Percentiles rank a stretch among this genome's conserved stretches.
These are phyloP conservation scores for Dendropsophus ebraccatus DNA, from an alignment of 2,113 vertebrate species.

Conservation along the genomic window DNA sequence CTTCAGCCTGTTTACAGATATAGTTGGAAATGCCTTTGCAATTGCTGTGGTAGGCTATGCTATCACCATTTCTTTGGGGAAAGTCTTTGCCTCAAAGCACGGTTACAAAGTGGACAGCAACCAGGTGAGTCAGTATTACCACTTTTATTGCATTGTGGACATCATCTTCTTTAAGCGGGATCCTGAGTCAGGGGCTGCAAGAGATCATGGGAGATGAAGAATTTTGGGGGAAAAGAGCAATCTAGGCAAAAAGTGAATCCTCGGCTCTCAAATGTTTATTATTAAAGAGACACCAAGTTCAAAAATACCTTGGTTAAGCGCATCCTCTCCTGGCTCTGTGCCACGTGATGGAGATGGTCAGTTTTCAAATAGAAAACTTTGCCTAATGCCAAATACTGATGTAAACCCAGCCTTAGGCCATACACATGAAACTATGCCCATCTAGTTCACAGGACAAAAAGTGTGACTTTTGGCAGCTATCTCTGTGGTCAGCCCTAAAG, in stretches of 20 bases:
- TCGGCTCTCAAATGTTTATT: neutral
- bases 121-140: constrained; percentile 76
- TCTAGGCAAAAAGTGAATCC: no score
- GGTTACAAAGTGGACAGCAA: constrained; percentile 95
- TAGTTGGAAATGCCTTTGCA: constrained; percentile 88
- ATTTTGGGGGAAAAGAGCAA: no score
- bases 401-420: no score
- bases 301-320: no score
- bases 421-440: neutral
- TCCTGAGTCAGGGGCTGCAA: no score
- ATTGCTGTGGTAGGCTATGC: constrained; percentile 90
- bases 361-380: neutral
- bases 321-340: no score
- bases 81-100: constrained; percentile 92
- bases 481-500: neutral
- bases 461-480: neutral
- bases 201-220: no score
- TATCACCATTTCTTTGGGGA: constrained; percentile 91
- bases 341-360: neutral
- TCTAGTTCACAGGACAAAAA: no score
- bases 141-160: no score
- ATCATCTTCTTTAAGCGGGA: no score
- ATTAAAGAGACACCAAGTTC: neutral
- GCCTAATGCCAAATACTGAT: no score
- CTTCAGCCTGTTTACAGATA: constrained; percentile 70